Evolutionary conservation across 2,797 vertebrate species (phyloP), one percentile per base, ranked within the genome.

Genomic region (Lepilemur septentrionalis): DNA sequence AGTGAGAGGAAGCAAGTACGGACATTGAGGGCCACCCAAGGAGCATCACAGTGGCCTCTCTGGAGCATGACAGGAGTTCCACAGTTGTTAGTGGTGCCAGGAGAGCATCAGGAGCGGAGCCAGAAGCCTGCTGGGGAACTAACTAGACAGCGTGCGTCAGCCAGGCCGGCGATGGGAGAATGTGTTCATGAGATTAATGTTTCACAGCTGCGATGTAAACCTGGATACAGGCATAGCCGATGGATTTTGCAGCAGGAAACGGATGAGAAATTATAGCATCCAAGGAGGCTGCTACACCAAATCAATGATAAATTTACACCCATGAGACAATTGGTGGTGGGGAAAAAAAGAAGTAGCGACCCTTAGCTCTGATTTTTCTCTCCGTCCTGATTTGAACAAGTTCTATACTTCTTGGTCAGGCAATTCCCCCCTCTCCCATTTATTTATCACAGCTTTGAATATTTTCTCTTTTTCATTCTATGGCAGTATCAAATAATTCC

Each of bases 171-270:
- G 15, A 67, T 22, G 80, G 43, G 94, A 38, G 65, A 43, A 61
- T 95, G 11, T 52, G 57, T 90, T 88, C 43, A 5, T 1, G 75
- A 97, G 86, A 98, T 97, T 91, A 98, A 97, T 94, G 89, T 96
- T 84, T 97, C 97, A 82, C 97, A 97, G 97, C 95, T 98, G 97
- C 82, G 95, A 89, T 65, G 80, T 13, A 87, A 97, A 84, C 86
- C 50, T 85, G 55, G 93, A 4, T 95, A 28, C 61, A 93, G 88
- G 78, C 96, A 80, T 30, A 94, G 87, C 61, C n/a, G 46, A 90
- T 85, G 93, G 97, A 94, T 93, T 85, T 95, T 95, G 46, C 35
- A 96, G 93, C 86, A 96, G 92, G 96, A 92, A 95, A 76, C 83
- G 97, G 93, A 97, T 72, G 93, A 96, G 93, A 97, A 93, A 98